Evolutionary conservation across 2,797 vertebrate species (phyloP), one percentile per base, ranked within the genome.

Genomic region (Gila robusta): DNA sequence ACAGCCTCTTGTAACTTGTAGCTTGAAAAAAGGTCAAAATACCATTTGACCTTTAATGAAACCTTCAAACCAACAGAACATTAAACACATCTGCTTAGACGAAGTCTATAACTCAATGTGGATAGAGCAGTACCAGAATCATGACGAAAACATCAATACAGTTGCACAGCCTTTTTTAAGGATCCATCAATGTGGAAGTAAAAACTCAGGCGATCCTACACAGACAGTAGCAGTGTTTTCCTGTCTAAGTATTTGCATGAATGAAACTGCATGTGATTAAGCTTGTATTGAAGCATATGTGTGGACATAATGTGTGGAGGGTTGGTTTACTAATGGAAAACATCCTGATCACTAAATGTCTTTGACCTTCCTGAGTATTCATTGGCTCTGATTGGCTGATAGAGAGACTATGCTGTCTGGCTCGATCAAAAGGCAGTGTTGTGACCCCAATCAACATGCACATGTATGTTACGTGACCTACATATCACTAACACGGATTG

Each of bases 351-450:
- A 64, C 78, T 56, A 74, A 84, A 85, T 28, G 32, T 72, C 23
- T 82, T 54, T 89, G 86, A 88, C 83, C 83, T 83, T 86, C 83
- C 82, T 47, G n/a, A 62, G 74, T 39, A 85, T 87, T 85, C 79
- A 28, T 71, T 87, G 84, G 28, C 32, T 85, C 49, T 79, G 72
- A 86, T 23, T 87, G 84, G 84, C 87, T 84, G 52, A 37, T 62
- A 21, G 80, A 80, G 64, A 67, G 76, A 81, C 81, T 73, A 47
- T 26, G 66, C 74, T 64, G 86, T 80, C 80, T 84, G 84, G 79
- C 66, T 81, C 82, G 41, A 67, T 82, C 59, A 66, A 32, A 66
- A 14, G 14, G 26, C 26, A 11, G 74, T 74, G 66, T 69, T 54
- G 71, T 85, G 67, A 85, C 26, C 83, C 82, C 62, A 6, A 74